A percentile compares a stretch with the other conserved stretches of the same genome.
Conservation (phyloP, 2,113 vertebrate species). For the Ibidorhyncha struthersii region DNA sequence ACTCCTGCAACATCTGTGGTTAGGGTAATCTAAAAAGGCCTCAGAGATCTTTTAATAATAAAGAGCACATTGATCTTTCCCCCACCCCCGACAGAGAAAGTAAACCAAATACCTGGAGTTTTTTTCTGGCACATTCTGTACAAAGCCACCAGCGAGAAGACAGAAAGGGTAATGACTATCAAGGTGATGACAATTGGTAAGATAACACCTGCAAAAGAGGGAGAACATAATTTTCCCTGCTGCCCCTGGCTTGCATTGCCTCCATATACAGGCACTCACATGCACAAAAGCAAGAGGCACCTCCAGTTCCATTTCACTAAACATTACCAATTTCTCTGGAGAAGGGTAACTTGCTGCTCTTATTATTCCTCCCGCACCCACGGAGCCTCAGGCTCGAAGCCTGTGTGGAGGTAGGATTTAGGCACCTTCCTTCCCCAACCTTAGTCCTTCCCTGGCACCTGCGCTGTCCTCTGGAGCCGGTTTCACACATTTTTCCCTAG, state of each 20-base stretch:
- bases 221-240: not conserved
- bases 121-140: slow-evolving; percentile 78
- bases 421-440: not conserved
- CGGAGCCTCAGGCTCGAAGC: slow-evolving; percentile 39
- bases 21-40: not conserved
- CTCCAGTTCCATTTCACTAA: not conserved
- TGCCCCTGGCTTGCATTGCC: not conserved
- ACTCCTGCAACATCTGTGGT: not conserved
- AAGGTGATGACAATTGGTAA: slow-evolving; percentile 77
- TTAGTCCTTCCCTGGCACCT: not conserved
- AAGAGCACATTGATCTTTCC: not conserved
- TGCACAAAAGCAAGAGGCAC: not conserved
- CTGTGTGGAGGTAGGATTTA: not conserved
- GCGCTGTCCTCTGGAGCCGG: not conserved
- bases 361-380: slow-evolving; percentile 12
- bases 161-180: slow-evolving; percentile 73
- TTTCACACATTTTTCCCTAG: not conserved
- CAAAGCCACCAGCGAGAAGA: slow-evolving; percentile 75
- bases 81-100: not conserved
- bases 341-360: not conserved
- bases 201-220: slow-evolving; percentile 68
- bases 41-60: not conserved
- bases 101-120: slow-evolving; percentile 70
- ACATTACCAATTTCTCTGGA: not conserved
- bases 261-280: not conserved